phyloP scores from a whole-genome alignment of 2,888 invertebrate genomes.

The Tuberolachnus salignus region DNA sequence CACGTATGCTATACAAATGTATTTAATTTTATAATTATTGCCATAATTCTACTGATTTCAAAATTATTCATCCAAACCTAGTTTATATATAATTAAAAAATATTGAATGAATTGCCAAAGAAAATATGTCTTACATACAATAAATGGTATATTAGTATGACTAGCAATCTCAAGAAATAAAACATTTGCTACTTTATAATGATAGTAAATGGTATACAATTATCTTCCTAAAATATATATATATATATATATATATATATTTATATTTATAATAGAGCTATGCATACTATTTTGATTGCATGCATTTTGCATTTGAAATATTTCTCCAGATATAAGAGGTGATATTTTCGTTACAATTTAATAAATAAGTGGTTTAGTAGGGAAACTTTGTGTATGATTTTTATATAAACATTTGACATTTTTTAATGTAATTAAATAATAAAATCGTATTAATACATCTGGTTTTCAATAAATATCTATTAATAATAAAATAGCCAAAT shows the following conservation, averaged over 20 bases:
- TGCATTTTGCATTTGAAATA: background rate
- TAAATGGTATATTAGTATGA: too few species aligned
- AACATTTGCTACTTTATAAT: too few species aligned
- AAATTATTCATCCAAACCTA: conserved; percentile 6
- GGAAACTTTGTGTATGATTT: background rate
- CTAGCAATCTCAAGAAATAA: too few species aligned
- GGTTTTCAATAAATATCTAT: too few species aligned
- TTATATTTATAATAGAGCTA: background rate
- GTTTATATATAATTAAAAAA: background rate
- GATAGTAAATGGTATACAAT: background rate
- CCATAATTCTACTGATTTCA: background rate
- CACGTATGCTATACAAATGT: conserved; percentile 1
- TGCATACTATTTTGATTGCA: background rate
- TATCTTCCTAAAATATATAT: background rate
- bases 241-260: background rate
- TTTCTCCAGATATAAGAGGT: background rate
- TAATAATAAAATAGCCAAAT: too few species aligned
- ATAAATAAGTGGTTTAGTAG: background rate
- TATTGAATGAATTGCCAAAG: background rate
- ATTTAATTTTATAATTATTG: background rate
- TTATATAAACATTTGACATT: background rate
- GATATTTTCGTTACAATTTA: background rate
- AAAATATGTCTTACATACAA: too few species aligned
- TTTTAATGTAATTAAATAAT: too few species aligned
- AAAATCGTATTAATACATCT: too few species aligned